These are phyloP conservation scores for Sarcophaga caerulescens DNA, from an alignment of 2,888 invertebrate species.

Conservation along the genomic window DNA sequence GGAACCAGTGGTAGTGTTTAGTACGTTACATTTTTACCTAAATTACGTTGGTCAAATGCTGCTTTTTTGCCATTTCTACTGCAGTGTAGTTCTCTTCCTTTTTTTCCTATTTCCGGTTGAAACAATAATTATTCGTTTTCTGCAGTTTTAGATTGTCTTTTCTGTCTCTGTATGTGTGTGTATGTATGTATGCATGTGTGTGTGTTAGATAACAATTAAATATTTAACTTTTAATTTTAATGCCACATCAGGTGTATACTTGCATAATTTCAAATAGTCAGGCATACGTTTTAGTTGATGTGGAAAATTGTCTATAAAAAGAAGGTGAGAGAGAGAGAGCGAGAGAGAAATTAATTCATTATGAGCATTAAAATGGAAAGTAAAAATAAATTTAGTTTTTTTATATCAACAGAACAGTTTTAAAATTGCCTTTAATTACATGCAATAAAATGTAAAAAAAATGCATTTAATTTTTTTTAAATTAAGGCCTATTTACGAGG, in stretches of 20 bases:
- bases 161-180: not conserved
- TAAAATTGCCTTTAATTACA: no score
- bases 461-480: no score
- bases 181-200: no score
- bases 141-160: not conserved
- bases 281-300: constrained; percentile 23
- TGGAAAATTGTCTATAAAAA: not conserved
- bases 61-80: constrained; percentile 59
- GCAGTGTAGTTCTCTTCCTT: constrained; percentile 42
- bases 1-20: constrained; percentile 45
- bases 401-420: no score
- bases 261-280: constrained; percentile 23
- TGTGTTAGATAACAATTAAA: constrained; percentile 36
- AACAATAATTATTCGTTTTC: constrained; percentile 1
- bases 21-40: constrained; percentile 57
- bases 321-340: not conserved
- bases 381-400: no score
- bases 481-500: no score
- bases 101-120: not conserved
- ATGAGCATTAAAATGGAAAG: not conserved
- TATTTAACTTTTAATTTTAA: constrained; percentile 50
- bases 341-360: constrained; percentile 18
- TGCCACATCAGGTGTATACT: constrained; percentile 12
- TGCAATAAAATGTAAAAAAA: no score
- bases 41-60: constrained; percentile 54